Conservation (phyloP, 2,113 vertebrate genomes). For the Mormyrus lacerda region DNA sequence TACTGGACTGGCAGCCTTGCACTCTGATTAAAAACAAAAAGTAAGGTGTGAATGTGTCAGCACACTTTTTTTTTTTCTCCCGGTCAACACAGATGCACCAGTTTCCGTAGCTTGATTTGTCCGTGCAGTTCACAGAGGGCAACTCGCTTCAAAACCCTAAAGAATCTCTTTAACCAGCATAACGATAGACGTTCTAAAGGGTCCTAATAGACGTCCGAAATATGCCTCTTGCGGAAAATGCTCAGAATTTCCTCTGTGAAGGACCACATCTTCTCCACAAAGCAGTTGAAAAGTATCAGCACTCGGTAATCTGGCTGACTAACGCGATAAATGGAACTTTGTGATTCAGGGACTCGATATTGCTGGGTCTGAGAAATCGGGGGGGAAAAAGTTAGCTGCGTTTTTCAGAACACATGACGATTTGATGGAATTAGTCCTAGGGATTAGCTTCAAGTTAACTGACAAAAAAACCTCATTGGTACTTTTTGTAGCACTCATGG, state of each 20-base stretch:
- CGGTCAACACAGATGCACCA: neutral
- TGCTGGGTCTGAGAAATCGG: neutral
- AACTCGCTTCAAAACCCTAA: constrained; percentile 38
- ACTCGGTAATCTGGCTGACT: neutral
- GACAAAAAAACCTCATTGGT: neutral
- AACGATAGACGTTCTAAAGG: constrained; percentile 7
- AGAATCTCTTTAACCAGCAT: constrained; percentile 36
- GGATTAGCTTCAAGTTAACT: neutral
- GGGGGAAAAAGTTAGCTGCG: neutral
- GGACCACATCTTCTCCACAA: neutral
- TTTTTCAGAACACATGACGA: neutral
- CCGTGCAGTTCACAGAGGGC: neutral
- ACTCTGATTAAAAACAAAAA: constrained; percentile 12
- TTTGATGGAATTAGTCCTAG: neutral
- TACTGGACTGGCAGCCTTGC: constrained; percentile 1
- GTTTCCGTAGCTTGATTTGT: neutral
- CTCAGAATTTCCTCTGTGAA: neutral
- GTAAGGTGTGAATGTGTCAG: constrained; percentile 14
- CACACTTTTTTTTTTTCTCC: neutral
- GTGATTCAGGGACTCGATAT: neutral
- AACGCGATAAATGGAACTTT: neutral
- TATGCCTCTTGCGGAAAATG: too few relatives aligned
- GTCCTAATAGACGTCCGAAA: neutral
- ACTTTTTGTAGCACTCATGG: neutral
- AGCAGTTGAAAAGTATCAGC: neutral